Evolutionary conservation across 2,113 vertebrate genomes (phyloP).

Genomic region (Leptocoma aspasia): DNA sequence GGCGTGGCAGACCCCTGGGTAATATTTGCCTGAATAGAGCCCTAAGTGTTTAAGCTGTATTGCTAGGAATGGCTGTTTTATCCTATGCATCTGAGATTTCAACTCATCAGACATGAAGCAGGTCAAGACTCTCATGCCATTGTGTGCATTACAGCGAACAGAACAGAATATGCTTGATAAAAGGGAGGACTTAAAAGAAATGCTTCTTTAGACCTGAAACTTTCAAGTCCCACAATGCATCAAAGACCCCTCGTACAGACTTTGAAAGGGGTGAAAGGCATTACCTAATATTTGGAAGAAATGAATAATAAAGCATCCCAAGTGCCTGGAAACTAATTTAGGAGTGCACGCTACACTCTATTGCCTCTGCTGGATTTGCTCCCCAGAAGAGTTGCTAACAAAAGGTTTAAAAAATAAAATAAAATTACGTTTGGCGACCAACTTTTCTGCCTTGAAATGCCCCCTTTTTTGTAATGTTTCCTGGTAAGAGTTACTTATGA

Average conservation of each 20-base stretch:
- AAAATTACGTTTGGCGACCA: slow-evolving; percentile 33
- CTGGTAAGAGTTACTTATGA: slow-evolving; percentile 54
- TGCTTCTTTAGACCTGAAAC: slow-evolving; percentile 44
- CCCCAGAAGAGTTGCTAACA: slow-evolving; percentile 56
- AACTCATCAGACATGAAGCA: slow-evolving; percentile 43
- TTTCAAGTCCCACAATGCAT: slow-evolving; percentile 73
- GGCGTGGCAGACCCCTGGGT: slow-evolving; percentile 46
- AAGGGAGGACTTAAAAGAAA: slow-evolving; percentile 54
- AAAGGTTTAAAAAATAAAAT: slow-evolving; percentile 32
- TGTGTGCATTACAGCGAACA: slow-evolving; percentile 29
- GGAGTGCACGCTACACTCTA: slow-evolving; percentile 44
- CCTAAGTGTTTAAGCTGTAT: slow-evolving; percentile 14
- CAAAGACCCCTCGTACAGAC: slow-evolving; percentile 52
- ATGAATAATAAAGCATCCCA: slow-evolving; percentile 70
- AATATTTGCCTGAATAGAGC: slow-evolving; percentile 54
- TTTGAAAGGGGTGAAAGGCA: slow-evolving; percentile 47
- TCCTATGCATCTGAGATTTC: slow-evolving; percentile 58
- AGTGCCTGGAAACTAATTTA: slow-evolving; percentile 68
- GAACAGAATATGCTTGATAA: slow-evolving; percentile 52
- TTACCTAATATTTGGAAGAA: slow-evolving; percentile 69
- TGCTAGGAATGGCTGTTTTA: slow-evolving; percentile 25
- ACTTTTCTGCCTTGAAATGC: slow-evolving; percentile 61
- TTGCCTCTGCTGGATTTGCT: slow-evolving; percentile 30
- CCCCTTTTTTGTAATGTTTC: slow-evolving; percentile 55
- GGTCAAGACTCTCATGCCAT: slow-evolving; percentile 51